Conservation (phyloP, 2,888 invertebrate genomes). For the Melieria picta region DNA sequence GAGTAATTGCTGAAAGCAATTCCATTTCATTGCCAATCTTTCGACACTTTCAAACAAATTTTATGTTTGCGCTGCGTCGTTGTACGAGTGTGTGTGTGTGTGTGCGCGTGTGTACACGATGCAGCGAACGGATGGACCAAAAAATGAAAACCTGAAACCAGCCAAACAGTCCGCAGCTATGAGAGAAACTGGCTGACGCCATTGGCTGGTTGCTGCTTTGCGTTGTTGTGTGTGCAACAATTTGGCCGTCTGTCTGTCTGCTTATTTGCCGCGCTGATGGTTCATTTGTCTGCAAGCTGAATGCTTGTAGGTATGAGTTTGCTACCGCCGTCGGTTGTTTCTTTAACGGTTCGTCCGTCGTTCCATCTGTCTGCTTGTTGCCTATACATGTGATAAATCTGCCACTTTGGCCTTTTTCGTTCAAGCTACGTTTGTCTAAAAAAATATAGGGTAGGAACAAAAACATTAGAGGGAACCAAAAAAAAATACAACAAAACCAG, state of each 20-base stretch:
- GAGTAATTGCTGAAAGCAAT: conserved; percentile 3
- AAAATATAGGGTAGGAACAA: no score
- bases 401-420: not conserved
- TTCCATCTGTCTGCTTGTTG: not conserved
- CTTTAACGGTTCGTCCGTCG: not conserved
- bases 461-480: no score
- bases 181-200: no score
- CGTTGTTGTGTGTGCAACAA: not conserved
- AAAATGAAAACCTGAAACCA: no score
- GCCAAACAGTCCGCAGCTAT: no score
- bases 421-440: no score
- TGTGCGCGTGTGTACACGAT: not conserved
- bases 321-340: not conserved
- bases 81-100: not conserved
- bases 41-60: not conserved
- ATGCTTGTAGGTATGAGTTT: not conserved
- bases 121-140: no score
- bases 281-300: not conserved
- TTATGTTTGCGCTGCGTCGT: not conserved
- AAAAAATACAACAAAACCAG: no score
- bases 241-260: not conserved
- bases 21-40: not conserved
- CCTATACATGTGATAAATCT: not conserved
- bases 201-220: not conserved
- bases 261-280: not conserved